Evolutionary conservation across 1,140 invertebrate genomes (phyloP).

Genomic region (Cephus cinctus): DNA sequence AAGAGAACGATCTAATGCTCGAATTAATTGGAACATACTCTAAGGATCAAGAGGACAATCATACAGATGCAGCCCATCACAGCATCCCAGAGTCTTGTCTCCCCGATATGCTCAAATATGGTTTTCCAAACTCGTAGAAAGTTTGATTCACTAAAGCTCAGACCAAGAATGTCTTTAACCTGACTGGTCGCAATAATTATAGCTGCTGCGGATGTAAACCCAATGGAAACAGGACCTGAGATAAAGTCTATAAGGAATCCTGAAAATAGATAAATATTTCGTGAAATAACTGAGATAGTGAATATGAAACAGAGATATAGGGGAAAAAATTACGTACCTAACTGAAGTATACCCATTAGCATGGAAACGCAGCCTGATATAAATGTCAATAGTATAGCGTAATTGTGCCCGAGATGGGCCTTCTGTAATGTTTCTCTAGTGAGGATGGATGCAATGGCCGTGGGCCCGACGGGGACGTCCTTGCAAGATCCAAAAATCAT

Average conservation of each 20-base stretch:
- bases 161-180: conserved; percentile 76
- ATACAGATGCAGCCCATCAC: conserved; percentile 68
- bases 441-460: conserved; percentile 67
- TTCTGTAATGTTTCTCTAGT: conserved; percentile 64
- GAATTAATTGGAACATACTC: conserved; percentile 55
- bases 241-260: conserved; percentile 91
- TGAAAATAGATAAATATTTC: conserved; percentile 51
- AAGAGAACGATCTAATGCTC: not conserved
- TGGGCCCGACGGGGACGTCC: conserved; percentile 72
- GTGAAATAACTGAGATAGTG: not conserved
- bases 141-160: conserved; percentile 65
- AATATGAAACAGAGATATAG: too few relatives aligned
- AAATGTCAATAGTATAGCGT: conserved; percentile 79
- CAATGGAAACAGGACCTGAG: conserved; percentile 85
- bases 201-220: conserved; percentile 87
- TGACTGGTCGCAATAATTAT: conserved; percentile 86
- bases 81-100: conserved; percentile 68
- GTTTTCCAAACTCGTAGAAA: conserved; percentile 65
- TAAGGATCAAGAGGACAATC: conserved; percentile 64
- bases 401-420: conserved; percentile 62
- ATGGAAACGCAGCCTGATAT: conserved; percentile 77
- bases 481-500: conserved; percentile 74
- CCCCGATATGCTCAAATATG: conserved; percentile 66
- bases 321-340: too few relatives aligned
- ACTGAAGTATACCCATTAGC: conserved; percentile 79